A percentile compares a stretch with the other conserved stretches of the same genome.
Evolutionary conservation across 1,140 invertebrate genomes (phyloP).

Genomic region (Patella vulgata): DNA sequence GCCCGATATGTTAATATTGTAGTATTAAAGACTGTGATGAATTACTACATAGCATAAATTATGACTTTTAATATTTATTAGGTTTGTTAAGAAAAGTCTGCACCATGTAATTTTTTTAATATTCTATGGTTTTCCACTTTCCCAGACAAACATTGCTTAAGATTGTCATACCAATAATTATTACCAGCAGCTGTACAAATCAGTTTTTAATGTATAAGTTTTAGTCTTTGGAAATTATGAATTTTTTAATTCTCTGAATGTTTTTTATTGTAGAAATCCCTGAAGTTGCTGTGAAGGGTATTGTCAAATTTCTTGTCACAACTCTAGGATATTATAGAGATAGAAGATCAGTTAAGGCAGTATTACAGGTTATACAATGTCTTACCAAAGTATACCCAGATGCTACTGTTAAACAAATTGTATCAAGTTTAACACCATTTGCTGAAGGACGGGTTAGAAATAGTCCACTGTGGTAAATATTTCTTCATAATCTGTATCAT

Average conservation of each 20-base stretch:
- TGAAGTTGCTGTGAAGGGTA: constrained; percentile 79
- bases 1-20: not conserved
- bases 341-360: constrained; percentile 78
- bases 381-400: constrained; percentile 75
- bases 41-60: not conserved
- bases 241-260: not conserved
- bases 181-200: too few species aligned
- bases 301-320: constrained; percentile 79
- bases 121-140: not conserved
- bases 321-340: constrained; percentile 83
- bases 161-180: too few species aligned
- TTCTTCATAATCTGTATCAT: too few species aligned
- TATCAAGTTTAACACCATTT: constrained; percentile 72
- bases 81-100: not conserved
- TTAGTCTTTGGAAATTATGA: not conserved
- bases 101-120: not conserved
- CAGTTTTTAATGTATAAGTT: too few species aligned
- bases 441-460: constrained; percentile 71
- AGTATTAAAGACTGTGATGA: not conserved
- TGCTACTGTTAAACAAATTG: constrained; percentile 77
- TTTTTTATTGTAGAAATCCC: constrained; percentile 74
- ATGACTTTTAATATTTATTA: not conserved
- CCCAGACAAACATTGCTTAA: too few species aligned
- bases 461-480: constrained; percentile 37
- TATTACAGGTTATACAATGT: constrained; percentile 76